Evolutionary conservation across 1,140 invertebrate species (phyloP).

Genomic region (Sipha flava): DNA sequence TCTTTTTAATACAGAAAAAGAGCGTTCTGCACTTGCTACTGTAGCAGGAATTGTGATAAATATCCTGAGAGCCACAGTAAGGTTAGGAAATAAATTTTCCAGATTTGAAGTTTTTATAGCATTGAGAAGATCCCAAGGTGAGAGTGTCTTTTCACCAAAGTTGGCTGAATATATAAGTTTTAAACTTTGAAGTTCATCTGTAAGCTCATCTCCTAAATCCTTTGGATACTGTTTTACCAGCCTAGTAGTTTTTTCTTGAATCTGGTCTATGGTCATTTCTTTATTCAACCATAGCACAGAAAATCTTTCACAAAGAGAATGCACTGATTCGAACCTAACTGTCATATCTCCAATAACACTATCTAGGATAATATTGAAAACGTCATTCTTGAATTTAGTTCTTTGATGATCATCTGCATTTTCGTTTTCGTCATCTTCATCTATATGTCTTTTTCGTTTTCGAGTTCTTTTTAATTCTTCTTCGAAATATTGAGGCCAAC

Average conservation of each 20-base stretch:
- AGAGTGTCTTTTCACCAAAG: too few relatives aligned
- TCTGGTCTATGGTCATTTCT: neutral
- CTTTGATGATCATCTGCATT: too few relatives aligned
- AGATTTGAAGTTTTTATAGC: neutral
- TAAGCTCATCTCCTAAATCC: too few relatives aligned
- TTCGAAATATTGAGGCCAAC: neutral
- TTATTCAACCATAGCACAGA: neutral
- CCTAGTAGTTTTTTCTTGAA: neutral
- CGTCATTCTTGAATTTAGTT: neutral
- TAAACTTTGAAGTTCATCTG: too few relatives aligned
- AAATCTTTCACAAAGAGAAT: neutral
- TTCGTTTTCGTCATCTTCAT: too few relatives aligned
- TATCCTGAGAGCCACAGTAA: slow-evolving; percentile 55
- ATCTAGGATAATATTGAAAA: neutral
- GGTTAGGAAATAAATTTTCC: slow-evolving; percentile 43
- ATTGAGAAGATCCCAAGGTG: neutral
- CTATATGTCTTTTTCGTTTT: too few relatives aligned
- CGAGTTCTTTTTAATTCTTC: too few relatives aligned
- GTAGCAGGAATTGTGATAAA: too few relatives aligned
- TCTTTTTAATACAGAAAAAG: too few relatives aligned
- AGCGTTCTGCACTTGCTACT: too few relatives aligned
- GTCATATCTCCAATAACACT: neutral
- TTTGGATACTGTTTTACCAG: too few relatives aligned
- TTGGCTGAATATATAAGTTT: too few relatives aligned
- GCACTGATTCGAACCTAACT: neutral